These are phyloP conservation scores for Gadus macrocephalus DNA, from an alignment of 2,113 vertebrate species.

Conservation along the genomic window DNA sequence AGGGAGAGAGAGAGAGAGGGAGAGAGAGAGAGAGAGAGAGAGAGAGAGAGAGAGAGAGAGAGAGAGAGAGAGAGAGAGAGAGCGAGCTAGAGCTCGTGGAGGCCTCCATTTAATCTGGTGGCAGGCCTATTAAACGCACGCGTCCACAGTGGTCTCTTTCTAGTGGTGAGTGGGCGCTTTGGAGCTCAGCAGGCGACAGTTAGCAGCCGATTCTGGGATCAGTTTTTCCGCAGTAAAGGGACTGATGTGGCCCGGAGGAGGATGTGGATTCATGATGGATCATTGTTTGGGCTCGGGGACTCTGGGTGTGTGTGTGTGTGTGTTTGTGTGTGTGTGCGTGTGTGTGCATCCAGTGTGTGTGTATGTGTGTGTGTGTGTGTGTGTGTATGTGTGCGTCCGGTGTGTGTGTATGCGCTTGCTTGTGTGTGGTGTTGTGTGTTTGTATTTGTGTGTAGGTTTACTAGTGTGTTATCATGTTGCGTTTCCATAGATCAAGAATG, in stretches of 20 bases:
- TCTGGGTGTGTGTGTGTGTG: slow-evolving; percentile 37
- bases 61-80: slow-evolving; percentile 16
- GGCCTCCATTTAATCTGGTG: slow-evolving; percentile 58
- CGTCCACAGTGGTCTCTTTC: slow-evolving; percentile 70
- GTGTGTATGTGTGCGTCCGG: slow-evolving; percentile 6
- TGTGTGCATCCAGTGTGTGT: background rate
- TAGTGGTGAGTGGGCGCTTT: slow-evolving; percentile 68
- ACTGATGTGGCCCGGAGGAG: slow-evolving; percentile 71
- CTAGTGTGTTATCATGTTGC: too few species aligned
- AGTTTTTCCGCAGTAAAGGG: slow-evolving; percentile 63
- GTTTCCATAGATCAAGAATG: too few species aligned
- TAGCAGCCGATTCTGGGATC: slow-evolving; percentile 65
- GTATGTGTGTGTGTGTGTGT: slow-evolving; percentile 6
- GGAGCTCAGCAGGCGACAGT: slow-evolving; percentile 61
- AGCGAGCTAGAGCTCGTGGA: slow-evolving; percentile 55
- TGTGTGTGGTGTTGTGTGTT: background rate
- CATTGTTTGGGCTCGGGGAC: slow-evolving; percentile 65
- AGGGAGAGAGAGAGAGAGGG: slow-evolving; percentile 34
- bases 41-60: slow-evolving; percentile 54
- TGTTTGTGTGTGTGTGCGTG: slow-evolving; percentile 5
- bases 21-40: slow-evolving; percentile 31
- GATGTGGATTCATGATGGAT: slow-evolving; percentile 74
- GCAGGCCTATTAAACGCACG: slow-evolving; percentile 63
- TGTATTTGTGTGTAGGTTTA: slow-evolving; percentile 3
- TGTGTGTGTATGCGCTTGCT: too few species aligned